phyloP scores from a whole-genome alignment of 2,113 vertebrate species.

The Odontesthes bonariensis region DNA sequence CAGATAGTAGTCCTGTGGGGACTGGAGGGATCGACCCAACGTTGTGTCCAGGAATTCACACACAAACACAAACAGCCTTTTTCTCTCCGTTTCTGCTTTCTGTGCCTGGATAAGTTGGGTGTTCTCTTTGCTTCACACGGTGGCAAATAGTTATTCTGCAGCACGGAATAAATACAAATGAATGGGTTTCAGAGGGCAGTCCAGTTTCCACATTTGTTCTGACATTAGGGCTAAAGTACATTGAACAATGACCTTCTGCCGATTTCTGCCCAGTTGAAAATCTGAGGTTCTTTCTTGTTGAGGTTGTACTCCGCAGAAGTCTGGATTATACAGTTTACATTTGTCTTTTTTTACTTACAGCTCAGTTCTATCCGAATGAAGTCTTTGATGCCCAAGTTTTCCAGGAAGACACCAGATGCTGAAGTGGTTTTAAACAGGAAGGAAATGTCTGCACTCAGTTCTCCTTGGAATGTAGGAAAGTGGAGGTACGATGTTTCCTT shows the following conservation, averaged over 20 bases:
- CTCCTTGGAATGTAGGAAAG: constrained; percentile 94
- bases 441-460: constrained; percentile 93
- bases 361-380: constrained; percentile 94
- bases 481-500: constrained; percentile 94
- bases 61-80: too few relatives aligned
- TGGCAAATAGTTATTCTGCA: too few relatives aligned
- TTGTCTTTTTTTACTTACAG: constrained; percentile 85
- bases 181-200: too few relatives aligned
- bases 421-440: constrained; percentile 96
- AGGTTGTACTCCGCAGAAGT: constrained; percentile 10
- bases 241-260: not conserved
- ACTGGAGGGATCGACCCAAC: too few relatives aligned
- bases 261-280: constrained; percentile 11
- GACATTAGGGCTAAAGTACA: too few relatives aligned
- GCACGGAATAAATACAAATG: too few relatives aligned
- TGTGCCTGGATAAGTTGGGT: too few relatives aligned
- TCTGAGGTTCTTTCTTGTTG: constrained; percentile 12
- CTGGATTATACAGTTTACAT: constrained; percentile 24
- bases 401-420: constrained; percentile 93
- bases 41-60: too few relatives aligned
- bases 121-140: too few relatives aligned
- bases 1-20: too few relatives aligned
- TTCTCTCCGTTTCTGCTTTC: too few relatives aligned
- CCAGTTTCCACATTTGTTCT: too few relatives aligned
- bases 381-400: constrained; percentile 95